phyloP scores from a whole-genome alignment of 2,113 vertebrate genomes.

The Chaetops frenatus region DNA sequence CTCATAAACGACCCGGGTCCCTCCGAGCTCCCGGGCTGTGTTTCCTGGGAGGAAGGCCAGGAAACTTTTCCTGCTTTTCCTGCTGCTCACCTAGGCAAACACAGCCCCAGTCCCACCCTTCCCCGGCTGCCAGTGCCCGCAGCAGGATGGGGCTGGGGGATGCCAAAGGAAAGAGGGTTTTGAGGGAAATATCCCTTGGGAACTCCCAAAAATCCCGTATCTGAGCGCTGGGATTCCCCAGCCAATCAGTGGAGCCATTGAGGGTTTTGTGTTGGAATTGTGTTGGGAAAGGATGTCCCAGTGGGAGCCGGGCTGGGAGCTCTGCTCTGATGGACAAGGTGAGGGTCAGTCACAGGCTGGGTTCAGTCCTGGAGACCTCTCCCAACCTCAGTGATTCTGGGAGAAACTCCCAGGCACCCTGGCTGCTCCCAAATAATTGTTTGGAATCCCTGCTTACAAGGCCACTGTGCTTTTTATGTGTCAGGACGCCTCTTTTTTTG shows the following conservation, averaged over 20 bases:
- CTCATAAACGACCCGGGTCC: slow-evolving; percentile 55
- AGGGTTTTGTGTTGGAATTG: neutral
- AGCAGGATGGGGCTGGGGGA: neutral
- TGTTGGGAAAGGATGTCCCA: accelerated
- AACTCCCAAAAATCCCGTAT: neutral
- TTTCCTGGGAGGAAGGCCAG: slow-evolving; percentile 22
- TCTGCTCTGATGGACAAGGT: neutral
- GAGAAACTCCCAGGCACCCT: neutral
- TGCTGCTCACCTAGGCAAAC: neutral
- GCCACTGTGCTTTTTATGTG: neutral
- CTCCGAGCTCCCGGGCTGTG: slow-evolving; percentile 15
- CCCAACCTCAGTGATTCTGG: neutral
- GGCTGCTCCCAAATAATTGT: neutral
- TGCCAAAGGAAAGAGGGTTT: neutral
- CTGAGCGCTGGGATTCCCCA: accelerated
- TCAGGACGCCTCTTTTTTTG: neutral
- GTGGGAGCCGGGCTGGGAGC: neutral
- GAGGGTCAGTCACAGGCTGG: accelerated
- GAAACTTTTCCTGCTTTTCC: neutral
- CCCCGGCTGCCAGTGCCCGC: neutral
- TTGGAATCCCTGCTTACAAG: neutral
- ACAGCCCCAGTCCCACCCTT: neutral
- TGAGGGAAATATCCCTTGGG: neutral
- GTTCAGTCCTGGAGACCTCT: neutral
- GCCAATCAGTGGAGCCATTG: accelerated